Base-by-base conservation (phyloP, 2,113 vertebrate species). In the Poeciliopsis retropinna region DNA sequence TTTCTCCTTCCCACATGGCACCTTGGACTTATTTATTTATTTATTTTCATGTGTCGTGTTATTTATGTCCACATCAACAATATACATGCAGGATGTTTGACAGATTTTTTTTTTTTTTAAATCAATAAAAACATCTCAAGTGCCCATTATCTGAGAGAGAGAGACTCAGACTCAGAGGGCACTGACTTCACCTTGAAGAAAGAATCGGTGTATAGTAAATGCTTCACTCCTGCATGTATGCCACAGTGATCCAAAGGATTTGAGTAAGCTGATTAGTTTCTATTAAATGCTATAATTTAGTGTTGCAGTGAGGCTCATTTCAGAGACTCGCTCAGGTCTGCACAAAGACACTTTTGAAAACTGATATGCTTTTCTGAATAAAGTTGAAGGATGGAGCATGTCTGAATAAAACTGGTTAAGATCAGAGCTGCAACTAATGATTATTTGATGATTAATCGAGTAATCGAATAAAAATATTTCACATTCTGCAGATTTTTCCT, bases 111-210 rank as follows among this genome's bases (percentile, higher is more conserved):
- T 34, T 32, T 8, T 32, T 32, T 32, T 32, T 32, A 69, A 17
- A n/a, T 39, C 3, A 37, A 63, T 80, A 71, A 79, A 64, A 73
- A 67, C 64, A 70, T 76, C 47, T 44, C 80, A 79, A 82, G 79
- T 85, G 75, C 86, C 73, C 68, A 86, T 85, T 84, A 79, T 70
- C 80, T 86, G 17, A 3, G 22, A 1, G n/a, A 57, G 54, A 67
- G 82, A 78, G 82, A 85, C 75, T 88, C 80, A 91, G 70, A 69
- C 13, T 11, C 44, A 81, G 75, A 54, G 32, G 5, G 30, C 76
- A 66, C 73, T 70, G 79, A 83, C 83, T 85, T 91, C 77, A 86
- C 76, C 60, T 73, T 77, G 76, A 85, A 75, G 76, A 80, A 81
- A 85, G 73, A 79, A 70, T 80, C 54, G 80, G 54, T 76, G 81